Percentiles rank a stretch among this genome's conserved stretches.
Evolutionary conservation across 2,797 vertebrate genomes (phyloP).

Genomic region (Limosa lapponica): DNA sequence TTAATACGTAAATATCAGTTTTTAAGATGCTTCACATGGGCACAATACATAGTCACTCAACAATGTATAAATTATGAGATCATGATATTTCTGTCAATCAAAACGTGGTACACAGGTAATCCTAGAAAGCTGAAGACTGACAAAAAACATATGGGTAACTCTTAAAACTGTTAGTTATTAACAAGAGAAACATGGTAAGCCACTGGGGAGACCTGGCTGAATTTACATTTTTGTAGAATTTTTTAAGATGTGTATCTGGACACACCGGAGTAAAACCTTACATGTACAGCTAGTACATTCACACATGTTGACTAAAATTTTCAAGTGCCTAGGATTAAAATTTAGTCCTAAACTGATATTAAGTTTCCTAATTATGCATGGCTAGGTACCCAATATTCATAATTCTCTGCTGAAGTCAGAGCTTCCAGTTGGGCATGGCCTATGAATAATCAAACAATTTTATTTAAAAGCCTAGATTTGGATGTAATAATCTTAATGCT

Average conservation of each 20-base stretch:
- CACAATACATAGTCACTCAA: slow-evolving; percentile 41
- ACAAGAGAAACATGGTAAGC: slow-evolving; percentile 46
- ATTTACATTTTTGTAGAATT: slow-evolving; percentile 27
- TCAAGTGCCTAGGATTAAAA: background rate
- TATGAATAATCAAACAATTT: background rate
- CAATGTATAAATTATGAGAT: slow-evolving; percentile 59
- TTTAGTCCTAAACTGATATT: background rate
- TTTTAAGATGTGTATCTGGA: background rate
- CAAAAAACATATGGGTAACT: slow-evolving; percentile 52
- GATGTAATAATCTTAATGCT: background rate
- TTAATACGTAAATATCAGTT: slow-evolving; percentile 38
- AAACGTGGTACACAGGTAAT: slow-evolving; percentile 34
- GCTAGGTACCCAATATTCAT: background rate
- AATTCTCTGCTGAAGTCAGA: background rate
- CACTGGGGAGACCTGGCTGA: slow-evolving; percentile 20
- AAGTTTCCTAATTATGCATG: background rate
- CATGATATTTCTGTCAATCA: slow-evolving; percentile 60
- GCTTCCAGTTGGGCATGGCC: background rate
- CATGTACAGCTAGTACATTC: background rate
- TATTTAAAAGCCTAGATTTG: background rate
- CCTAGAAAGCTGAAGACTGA: slow-evolving; percentile 67
- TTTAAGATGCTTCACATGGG: slow-evolving; percentile 29
- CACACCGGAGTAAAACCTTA: background rate
- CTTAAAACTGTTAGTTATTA: slow-evolving; percentile 56
- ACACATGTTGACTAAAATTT: background rate